These are phyloP conservation scores for Teleiodes luculella DNA, from an alignment of 2,888 invertebrate genomes.

Conservation along the genomic window DNA sequence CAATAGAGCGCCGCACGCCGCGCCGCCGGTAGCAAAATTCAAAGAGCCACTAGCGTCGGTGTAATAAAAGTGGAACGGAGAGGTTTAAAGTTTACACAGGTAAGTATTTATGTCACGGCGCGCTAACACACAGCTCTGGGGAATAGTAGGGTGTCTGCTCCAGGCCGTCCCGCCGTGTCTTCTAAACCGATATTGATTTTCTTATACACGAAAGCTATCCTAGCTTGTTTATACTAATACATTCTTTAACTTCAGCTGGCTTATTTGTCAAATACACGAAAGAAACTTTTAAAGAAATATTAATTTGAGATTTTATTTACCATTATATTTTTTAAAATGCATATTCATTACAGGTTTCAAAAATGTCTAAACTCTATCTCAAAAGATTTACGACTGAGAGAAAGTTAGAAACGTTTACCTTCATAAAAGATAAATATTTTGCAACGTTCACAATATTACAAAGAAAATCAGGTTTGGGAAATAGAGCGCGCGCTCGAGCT, in stretches of 20 bases:
- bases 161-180: conserved; percentile 46
- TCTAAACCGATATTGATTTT: conserved; percentile 57
- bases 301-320: too few relatives aligned
- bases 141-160: conserved; percentile 54
- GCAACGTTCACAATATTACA: conserved; percentile 4
- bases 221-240: conserved; percentile 33
- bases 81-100: conserved; percentile 61
- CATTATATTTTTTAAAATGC: too few relatives aligned
- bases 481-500: conserved; percentile 38
- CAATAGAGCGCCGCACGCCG: conserved; percentile 36
- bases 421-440: not conserved
- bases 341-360: too few relatives aligned
- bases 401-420: conserved; percentile 1
- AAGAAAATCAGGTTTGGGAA: conserved; percentile 27
- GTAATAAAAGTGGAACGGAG: conserved; percentile 55
- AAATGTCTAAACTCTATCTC: not conserved
- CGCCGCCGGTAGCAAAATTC: conserved; percentile 36
- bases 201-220: conserved; percentile 34
- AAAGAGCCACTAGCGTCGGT: conserved; percentile 36
- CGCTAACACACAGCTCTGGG: conserved; percentile 58
- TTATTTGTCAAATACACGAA: too few relatives aligned
- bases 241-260: conserved; percentile 16
- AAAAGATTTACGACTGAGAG: not conserved
- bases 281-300: too few relatives aligned
- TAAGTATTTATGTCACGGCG: conserved; percentile 67